Evolutionary conservation across 2,797 vertebrate genomes (phyloP), one percentile per base, ranked within the genome.

Genomic region (Cyclura pinguis): DNA sequence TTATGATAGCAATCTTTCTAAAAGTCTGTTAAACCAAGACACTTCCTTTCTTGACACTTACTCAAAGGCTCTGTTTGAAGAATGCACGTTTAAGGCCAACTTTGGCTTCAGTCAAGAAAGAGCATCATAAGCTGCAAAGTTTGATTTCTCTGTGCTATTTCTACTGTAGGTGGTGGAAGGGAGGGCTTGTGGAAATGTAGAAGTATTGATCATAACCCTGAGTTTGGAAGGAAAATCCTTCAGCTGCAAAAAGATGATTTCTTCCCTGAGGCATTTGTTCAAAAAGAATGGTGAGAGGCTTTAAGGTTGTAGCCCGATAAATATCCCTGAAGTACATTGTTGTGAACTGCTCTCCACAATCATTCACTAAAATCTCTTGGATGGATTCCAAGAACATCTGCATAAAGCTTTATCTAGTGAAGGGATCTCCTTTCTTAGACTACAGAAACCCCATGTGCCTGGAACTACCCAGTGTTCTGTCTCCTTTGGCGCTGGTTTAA

Each of bases 221-320:
- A 77, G 16, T 69, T 35, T 87, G 47, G 32, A 69, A 89, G n/a
- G 12, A 90, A 92, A 88, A 5, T 62, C n/a, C 85, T 92, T 87
- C 22, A 67, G 38, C 6, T 72, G 64, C 18, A 77, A 32, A 84
- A n/a, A 5, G 24, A 78, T 10, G 77, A 80, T 72, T 12, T 3
- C 7, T 72, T 6, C 22, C 6, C 55, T 16, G n/a, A 82, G 47
- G 24, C 50, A 69, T 88, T 81, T 50, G 1, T 57, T 69, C 80
- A n/a, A 6, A 24, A 89, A 88, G 18, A 87, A 14, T 24, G 5
- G 83, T 0, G 0, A 1, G 62, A 27, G 2, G 3, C 50, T 80
- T 52, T 57, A 27, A 50, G 29, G n/a, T 85, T 93, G 72, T 20
- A 81, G 24, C 4, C 62, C 57, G 29, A 69, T 87, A 42, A 91